Base-by-base conservation (phyloP, 2,797 vertebrate species). In the Enteromius afrohamiltoni region DNA sequence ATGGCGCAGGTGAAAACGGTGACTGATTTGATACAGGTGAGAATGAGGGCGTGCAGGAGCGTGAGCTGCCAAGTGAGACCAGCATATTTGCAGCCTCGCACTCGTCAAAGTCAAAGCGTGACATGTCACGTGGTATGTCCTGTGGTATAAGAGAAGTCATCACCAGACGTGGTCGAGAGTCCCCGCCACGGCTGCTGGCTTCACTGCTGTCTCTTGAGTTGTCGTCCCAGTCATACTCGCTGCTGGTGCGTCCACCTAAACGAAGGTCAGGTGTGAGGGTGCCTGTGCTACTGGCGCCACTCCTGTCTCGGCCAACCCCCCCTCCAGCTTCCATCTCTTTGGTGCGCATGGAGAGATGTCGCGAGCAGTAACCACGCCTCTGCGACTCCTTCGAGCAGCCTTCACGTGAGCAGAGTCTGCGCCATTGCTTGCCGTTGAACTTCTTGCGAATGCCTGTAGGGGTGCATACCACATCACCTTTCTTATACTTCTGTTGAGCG, bases 371-470 rank as follows among this genome's bases (percentile, higher is more conserved):
- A 2, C 97, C 97, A 2, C 97, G 92, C 2, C 97, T 93, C 89
- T 98, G 97, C 0, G 97, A 98, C 92, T 98, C 97, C 85, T 98
- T 98, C 67, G 97, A 97, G 91, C 97, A 98, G 83, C 97, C 95
- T 10, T 98, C 97, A 3, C 97, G 91, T 0, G 97, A 98, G 90
- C 97, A 98, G 34, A 98, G 90, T 42, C 97, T 92, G 40, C 97
- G 94, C 97, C 97, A 98, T 84, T 98, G 97, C 88, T 98, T 98
- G 60, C 97, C 97, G 0, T 98, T 98, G 88, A 98, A 98, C 88
- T 98, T 98, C 91, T 98, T 98, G 0, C 97, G 95, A 86, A 98
- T 97, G 19, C 97, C 97, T 0, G 96, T 98, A 6, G 97, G 97
- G 0, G 97, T 98, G 87, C 97, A 98, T 0, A 98, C 97, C 87